phyloP scores from a whole-genome alignment of 1,140 invertebrate genomes.

The Lasaia peninsularis region DNA sequence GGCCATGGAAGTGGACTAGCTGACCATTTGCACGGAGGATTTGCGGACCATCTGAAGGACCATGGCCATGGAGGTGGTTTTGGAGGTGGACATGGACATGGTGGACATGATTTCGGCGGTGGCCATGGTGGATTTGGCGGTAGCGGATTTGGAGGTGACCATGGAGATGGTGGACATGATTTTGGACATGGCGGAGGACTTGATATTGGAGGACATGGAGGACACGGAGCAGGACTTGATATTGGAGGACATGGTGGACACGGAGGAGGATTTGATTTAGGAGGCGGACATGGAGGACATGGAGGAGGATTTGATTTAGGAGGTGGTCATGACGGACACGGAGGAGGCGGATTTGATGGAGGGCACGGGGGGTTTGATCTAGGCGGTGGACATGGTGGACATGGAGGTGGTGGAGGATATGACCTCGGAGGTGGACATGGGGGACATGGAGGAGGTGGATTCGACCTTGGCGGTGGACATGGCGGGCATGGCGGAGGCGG shows the following conservation, averaged over 20 bases:
- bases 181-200: slow-evolving; percentile 12
- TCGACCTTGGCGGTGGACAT: slow-evolving; percentile 9
- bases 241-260: slow-evolving; percentile 27
- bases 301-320: slow-evolving; percentile 22
- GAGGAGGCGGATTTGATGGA: slow-evolving; percentile 27
- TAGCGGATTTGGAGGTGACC: slow-evolving; percentile 24
- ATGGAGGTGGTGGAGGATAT: slow-evolving; percentile 26
- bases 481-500: slow-evolving; percentile 22
- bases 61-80: slow-evolving; percentile 36
- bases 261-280: slow-evolving; percentile 19
- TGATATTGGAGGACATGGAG: slow-evolving; percentile 19
- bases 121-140: slow-evolving; percentile 16
- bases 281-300: slow-evolving; percentile 28
- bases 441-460: slow-evolving; percentile 25
- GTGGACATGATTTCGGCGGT: slow-evolving; percentile 17
- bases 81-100: slow-evolving; percentile 28
- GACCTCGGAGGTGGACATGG: slow-evolving; percentile 25
- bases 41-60: slow-evolving; percentile 30
- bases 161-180: slow-evolving; percentile 20
- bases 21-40: slow-evolving; percentile 34
- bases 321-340: slow-evolving; percentile 25
- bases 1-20: slow-evolving; percentile 31
- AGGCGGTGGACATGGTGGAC: slow-evolving; percentile 25
- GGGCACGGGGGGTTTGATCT: slow-evolving; percentile 22
- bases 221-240: slow-evolving; percentile 24